phyloP scores from a whole-genome alignment of 1,140 invertebrate genomes.

The Thaumatotibia leucotreta region DNA sequence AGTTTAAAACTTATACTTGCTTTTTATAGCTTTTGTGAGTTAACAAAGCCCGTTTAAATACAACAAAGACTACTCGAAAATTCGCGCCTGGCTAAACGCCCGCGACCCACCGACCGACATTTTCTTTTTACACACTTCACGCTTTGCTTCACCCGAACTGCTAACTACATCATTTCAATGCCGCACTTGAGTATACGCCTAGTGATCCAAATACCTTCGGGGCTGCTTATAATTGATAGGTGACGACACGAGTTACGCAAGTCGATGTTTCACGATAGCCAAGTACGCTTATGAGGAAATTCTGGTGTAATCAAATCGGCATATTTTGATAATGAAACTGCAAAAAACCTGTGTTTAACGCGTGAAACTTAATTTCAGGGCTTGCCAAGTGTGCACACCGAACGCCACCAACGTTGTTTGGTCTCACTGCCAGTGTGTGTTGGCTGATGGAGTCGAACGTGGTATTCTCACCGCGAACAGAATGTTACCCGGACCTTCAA shows the following conservation, averaged over 20 bases:
- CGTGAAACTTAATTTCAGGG: slow-evolving; percentile 77
- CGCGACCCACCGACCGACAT: slow-evolving; percentile 33
- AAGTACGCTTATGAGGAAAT: slow-evolving; percentile 23
- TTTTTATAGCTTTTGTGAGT: neutral
- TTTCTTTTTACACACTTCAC: slow-evolving; percentile 40
- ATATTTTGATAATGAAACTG: slow-evolving; percentile 31
- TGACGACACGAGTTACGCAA: slow-evolving; percentile 54
- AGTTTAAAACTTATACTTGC: neutral
- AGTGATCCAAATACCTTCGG: slow-evolving; percentile 42
- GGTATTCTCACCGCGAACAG: slow-evolving; percentile 91
- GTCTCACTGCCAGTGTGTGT: slow-evolving; percentile 92
- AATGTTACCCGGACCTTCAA: slow-evolving; percentile 94
- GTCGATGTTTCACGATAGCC: slow-evolving; percentile 35
- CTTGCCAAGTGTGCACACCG: slow-evolving; percentile 93
- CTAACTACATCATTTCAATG: slow-evolving; percentile 36
- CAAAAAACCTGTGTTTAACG: slow-evolving; percentile 17
- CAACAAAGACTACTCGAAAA: neutral
- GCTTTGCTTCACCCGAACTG: slow-evolving; percentile 39
- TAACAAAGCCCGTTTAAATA: neutral
- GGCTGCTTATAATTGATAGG: slow-evolving; percentile 49
- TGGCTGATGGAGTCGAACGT: slow-evolving; percentile 92
- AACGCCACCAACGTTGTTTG: slow-evolving; percentile 91
- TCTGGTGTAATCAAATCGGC: slow-evolving; percentile 20
- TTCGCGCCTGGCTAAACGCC: slow-evolving; percentile 10
- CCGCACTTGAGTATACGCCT: slow-evolving; percentile 31